A percentile compares a stretch with the other conserved stretches of the same genome.
Conservation (phyloP, 2,113 vertebrate genomes). For the Antechinus flavipes region DNA sequence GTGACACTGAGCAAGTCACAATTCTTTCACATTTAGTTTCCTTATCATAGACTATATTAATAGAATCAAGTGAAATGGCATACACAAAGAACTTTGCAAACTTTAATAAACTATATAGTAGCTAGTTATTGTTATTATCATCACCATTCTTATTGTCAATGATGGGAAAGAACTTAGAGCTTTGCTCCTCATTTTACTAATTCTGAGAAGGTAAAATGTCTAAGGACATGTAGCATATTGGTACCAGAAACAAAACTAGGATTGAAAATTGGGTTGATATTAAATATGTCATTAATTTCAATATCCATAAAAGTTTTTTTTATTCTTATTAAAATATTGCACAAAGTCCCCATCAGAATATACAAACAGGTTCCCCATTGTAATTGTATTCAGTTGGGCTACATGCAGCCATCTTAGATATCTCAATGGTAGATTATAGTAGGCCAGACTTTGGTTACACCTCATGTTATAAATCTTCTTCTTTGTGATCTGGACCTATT, state of each 20-base stretch:
- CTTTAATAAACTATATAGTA: background rate
- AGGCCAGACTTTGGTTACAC: background rate
- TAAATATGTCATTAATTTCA: background rate
- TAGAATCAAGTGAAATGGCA: background rate
- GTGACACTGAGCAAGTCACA: background rate
- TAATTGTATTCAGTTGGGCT: background rate
- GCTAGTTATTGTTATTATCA: background rate
- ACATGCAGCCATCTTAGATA: background rate
- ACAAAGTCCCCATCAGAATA: background rate
- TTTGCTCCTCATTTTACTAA: background rate
- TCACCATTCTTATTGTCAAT: background rate
- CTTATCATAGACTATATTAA: background rate
- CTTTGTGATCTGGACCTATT: background rate
- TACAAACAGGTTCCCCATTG: background rate
- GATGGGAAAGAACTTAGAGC: background rate
- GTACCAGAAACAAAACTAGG: background rate
- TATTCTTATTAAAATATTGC: background rate
- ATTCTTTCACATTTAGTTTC: background rate
- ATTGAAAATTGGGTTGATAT: background rate
- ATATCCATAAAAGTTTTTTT: background rate
- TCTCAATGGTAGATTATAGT: background rate
- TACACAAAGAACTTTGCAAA: background rate
- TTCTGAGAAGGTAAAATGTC: background rate
- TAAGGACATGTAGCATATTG: background rate
- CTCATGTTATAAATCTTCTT: background rate